Percentiles rank a stretch among this genome's conserved stretches.
phyloP scores from a whole-genome alignment of 2,888 invertebrate species.

The Halocaridina rubra region DNA sequence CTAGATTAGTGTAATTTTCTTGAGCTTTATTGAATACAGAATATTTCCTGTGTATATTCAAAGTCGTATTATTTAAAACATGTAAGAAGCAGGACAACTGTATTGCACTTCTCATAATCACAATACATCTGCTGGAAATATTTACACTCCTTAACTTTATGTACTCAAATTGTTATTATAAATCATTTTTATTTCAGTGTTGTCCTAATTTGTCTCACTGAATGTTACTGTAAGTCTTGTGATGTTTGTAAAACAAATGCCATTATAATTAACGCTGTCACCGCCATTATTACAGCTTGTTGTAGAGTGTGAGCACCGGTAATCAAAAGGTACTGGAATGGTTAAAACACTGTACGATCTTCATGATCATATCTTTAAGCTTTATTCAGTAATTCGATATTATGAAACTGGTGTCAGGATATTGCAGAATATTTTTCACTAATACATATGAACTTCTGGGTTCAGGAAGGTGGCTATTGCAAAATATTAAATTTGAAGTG shows the following conservation, averaged over 20 bases:
- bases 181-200: not conserved
- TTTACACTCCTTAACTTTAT: not conserved
- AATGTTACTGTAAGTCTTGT: no score
- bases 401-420: not conserved
- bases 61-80: no score
- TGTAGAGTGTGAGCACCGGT: conserved; percentile 19
- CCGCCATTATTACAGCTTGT: conserved; percentile 25
- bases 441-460: not conserved
- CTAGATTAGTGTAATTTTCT: no score
- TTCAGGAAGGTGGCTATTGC: not conserved
- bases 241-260: no score
- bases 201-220: no score
- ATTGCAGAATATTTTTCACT: not conserved
- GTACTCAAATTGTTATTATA: not conserved
- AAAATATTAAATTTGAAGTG: not conserved
- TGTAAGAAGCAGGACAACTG: no score
- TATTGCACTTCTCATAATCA: no score
- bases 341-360: not conserved
- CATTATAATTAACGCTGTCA: not conserved
- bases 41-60: no score
- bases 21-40: no score
- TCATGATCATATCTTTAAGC: not conserved
- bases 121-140: no score
- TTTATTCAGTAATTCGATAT: not conserved
- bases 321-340: conserved; percentile 6